Evolutionary conservation across 1,140 invertebrate genomes (phyloP).

Genomic region (Halyomorpha halys): DNA sequence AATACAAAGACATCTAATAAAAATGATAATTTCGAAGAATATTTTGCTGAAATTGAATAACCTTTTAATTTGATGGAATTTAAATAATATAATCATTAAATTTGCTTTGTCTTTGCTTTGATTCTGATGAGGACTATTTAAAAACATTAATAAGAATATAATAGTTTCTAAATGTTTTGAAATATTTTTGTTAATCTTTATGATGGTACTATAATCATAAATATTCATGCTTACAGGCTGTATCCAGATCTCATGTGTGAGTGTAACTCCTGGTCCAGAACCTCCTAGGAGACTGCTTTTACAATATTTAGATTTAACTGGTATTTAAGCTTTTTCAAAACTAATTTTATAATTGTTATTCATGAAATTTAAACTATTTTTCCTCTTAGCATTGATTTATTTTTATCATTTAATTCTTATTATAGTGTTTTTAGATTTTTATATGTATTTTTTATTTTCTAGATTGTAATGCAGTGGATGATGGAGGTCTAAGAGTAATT

Average conservation of each 20-base stretch:
- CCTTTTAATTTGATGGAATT: too few relatives aligned
- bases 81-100: too few relatives aligned
- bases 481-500: constrained; percentile 68
- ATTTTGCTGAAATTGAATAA: too few relatives aligned
- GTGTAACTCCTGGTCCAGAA: constrained; percentile 50
- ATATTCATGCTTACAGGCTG: constrained; percentile 43
- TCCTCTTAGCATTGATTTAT: background rate
- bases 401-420: background rate
- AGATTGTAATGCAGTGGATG: constrained; percentile 72
- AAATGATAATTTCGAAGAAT: too few relatives aligned
- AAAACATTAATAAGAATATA: too few relatives aligned
- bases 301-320: constrained; percentile 67
- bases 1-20: too few relatives aligned
- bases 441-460: constrained; percentile 1
- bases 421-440: background rate
- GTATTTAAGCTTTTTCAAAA: constrained; percentile 15
- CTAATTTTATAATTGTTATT: too few relatives aligned
- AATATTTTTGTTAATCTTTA: too few relatives aligned
- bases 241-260: constrained; percentile 56
- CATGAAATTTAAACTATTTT: background rate
- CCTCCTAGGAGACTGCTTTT: constrained; percentile 48
- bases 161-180: too few relatives aligned
- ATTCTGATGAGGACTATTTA: too few relatives aligned
- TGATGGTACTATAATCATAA: too few relatives aligned
- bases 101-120: too few relatives aligned